Conservation (phyloP, 2,888 invertebrate genomes). For the Heteromurus nitidus region DNA sequence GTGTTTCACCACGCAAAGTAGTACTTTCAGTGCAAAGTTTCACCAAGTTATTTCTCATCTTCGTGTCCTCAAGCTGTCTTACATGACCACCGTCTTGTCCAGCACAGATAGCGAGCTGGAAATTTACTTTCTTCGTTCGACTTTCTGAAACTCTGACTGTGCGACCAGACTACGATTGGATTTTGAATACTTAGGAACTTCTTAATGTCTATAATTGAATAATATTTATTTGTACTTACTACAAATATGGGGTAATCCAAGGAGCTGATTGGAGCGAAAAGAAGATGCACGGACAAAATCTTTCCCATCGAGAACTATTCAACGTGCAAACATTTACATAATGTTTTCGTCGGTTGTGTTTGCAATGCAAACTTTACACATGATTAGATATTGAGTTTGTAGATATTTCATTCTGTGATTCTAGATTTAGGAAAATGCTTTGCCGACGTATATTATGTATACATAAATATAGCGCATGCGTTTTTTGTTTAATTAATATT, state of each 20-base stretch:
- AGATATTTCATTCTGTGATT: too few relatives aligned
- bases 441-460: too few relatives aligned
- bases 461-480: too few relatives aligned
- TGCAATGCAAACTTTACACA: too few relatives aligned
- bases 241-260: background rate
- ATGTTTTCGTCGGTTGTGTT: too few relatives aligned
- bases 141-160: background rate
- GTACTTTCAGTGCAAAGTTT: background rate
- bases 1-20: background rate
- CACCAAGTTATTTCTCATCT: background rate
- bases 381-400: too few relatives aligned
- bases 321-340: too few relatives aligned
- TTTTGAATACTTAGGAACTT: background rate
- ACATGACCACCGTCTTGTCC: background rate
- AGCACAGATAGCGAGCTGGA: background rate
- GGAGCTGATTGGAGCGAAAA: background rate
- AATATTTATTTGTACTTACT: background rate
- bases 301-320: too few relatives aligned
- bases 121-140: slow-evolving; percentile 4
- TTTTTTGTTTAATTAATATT: too few relatives aligned
- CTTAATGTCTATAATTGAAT: background rate
- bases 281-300: too few relatives aligned
- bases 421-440: too few relatives aligned
- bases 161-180: background rate
- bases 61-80: background rate